These are phyloP conservation scores for Gasterosteus aculeatus DNA, from an alignment of 2,113 vertebrate species.

Conservation along the genomic window DNA sequence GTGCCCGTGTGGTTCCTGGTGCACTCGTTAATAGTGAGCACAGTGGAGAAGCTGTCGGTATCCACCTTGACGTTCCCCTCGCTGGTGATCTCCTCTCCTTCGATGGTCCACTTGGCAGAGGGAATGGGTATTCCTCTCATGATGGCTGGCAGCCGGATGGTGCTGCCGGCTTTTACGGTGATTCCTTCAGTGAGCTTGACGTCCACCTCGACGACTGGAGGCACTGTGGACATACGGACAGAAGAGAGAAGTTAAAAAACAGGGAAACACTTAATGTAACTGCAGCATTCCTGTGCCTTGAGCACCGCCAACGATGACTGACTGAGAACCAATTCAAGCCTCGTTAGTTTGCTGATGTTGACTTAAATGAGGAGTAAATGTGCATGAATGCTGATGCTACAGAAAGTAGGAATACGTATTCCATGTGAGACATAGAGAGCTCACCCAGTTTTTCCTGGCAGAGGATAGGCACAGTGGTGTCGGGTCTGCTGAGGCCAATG, in stretches of 20 bases:
- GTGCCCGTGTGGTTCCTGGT: constrained; percentile 91
- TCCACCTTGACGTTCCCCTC: constrained; percentile 91
- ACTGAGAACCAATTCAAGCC: neutral
- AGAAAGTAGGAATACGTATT: neutral
- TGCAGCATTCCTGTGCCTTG: neutral
- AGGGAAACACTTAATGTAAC: neutral
- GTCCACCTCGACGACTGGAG: constrained; percentile 93
- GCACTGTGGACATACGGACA: constrained; percentile 80
- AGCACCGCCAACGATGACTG: no score
- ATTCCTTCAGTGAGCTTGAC: constrained; percentile 96
- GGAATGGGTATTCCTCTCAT: constrained; percentile 95
- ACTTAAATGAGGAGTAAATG: neutral
- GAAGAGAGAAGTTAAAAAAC: neutral
- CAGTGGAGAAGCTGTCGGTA: constrained; percentile 91
- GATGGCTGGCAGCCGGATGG: constrained; percentile 93
- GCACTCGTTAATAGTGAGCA: constrained; percentile 93
- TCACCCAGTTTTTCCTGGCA: constrained; percentile 97
- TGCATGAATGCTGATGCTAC: neutral
- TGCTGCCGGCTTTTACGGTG: constrained; percentile 95
- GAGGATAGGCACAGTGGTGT: constrained; percentile 95
- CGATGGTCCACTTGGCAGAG: constrained; percentile 91
- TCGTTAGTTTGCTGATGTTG: neutral
- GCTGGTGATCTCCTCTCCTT: constrained; percentile 88
- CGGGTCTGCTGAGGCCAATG: constrained; percentile 92
- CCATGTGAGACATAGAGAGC: neutral